phyloP scores from a whole-genome alignment of 2,888 invertebrate genomes.

The Andrena marginata region DNA sequence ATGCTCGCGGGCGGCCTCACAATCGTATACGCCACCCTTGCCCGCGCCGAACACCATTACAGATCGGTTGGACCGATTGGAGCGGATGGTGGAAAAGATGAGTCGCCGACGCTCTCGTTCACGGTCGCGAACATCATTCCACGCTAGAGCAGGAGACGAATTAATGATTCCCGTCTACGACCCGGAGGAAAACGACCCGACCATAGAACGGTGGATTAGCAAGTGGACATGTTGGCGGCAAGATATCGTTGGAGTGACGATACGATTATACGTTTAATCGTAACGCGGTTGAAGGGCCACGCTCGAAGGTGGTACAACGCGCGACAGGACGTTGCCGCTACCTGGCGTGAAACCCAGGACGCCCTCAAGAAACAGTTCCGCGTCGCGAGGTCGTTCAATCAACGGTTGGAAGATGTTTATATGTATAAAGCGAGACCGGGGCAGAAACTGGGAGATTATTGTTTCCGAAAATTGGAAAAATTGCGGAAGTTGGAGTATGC shows the following conservation, averaged over 20 bases:
- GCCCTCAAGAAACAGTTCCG: neutral
- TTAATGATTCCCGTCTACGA: neutral
- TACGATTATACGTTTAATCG: neutral
- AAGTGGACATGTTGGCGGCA: neutral
- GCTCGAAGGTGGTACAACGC: neutral
- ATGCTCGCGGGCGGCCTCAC: no score
- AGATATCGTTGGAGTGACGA: neutral
- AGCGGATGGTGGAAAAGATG: neutral
- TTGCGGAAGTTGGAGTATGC: neutral
- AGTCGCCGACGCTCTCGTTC: neutral
- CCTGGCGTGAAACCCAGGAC: neutral
- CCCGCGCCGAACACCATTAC: neutral
- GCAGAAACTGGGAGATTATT: neutral
- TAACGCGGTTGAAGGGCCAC: neutral
- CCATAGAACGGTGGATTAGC: neutral
- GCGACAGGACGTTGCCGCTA: neutral
- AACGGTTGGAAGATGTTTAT: rapidly evolving
- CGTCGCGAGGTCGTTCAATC: neutral
- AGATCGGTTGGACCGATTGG: neutral
- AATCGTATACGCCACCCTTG: no score
- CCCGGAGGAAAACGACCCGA: neutral
- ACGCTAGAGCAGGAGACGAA: neutral
- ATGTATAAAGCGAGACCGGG: neutral
- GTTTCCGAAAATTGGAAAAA: neutral
- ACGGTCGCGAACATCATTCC: neutral